Evolutionary conservation across 2,797 vertebrate genomes (phyloP).

Genomic region (Peromyscus aztecus): DNA sequence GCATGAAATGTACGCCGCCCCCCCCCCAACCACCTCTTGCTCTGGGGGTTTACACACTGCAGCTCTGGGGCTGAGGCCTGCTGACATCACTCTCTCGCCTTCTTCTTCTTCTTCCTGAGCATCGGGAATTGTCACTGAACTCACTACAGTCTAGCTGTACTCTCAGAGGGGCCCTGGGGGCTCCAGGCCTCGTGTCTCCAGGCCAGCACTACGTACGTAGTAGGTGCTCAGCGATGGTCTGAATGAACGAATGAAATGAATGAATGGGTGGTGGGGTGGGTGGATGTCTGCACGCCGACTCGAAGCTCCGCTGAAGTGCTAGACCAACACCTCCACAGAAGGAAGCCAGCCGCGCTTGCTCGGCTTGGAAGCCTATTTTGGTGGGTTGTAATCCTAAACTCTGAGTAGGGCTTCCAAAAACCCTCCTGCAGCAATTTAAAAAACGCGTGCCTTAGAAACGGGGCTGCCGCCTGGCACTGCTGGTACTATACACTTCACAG

Average conservation of each 20-base stretch:
- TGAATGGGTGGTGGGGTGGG: constrained; percentile 71
- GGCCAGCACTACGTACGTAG: background rate
- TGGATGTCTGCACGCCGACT: constrained; percentile 40
- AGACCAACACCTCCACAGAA: constrained; percentile 83
- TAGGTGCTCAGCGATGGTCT: constrained; percentile 62
- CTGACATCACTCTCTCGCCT: constrained; percentile 2
- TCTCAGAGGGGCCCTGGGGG: background rate
- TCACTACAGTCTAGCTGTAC: background rate
- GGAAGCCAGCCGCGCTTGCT: constrained; percentile 47
- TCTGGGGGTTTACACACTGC: constrained; percentile 5
- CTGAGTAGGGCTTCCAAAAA: constrained; percentile 72
- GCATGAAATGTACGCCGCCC: background rate
- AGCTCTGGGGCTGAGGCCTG: constrained; percentile 16
- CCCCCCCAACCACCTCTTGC: background rate
- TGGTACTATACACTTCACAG: constrained; percentile 44
- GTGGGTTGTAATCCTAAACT: constrained; percentile 79
- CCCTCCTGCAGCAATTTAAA: constrained; percentile 76
- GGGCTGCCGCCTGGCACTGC: constrained; percentile 74
- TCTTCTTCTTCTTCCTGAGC: background rate
- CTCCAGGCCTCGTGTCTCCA: background rate
- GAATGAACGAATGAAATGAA: constrained; percentile 57
- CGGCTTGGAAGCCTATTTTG: constrained; percentile 76
- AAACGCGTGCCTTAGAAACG: constrained; percentile 71
- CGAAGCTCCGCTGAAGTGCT: constrained; percentile 65
- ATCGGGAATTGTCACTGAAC: background rate